Evolutionary conservation across 1,140 invertebrate species (phyloP), one percentile per base, ranked within the genome.

Genomic region (Maniola jurtina): DNA sequence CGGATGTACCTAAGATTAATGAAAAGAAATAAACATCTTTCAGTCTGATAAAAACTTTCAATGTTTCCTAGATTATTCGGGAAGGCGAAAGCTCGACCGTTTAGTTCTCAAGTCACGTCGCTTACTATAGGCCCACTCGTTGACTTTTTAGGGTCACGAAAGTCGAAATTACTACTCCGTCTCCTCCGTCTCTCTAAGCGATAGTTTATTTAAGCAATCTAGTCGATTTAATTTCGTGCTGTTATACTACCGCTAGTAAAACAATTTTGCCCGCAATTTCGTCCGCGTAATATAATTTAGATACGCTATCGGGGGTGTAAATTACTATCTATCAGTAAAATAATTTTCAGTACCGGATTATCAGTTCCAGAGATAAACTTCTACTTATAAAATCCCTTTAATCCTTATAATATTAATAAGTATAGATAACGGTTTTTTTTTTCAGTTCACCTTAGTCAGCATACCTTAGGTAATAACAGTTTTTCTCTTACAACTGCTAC

Each of bases 31-130:
- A 13, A 55, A 11, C 25, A 8, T 34, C 33, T 55, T 55, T 7
- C 3, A 52, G 52, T 55, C 34, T 13, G 52, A 33, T 55, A 55
- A 55, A 55, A 13, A 34, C 4, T 25, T 4, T 25, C 3, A 9
- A 55, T n/a, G 52, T 11, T 55, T 34, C 14, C 14, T 11, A 34
- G 34, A 55, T 8, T 55, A 55, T 34, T 9, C 0, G 10, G 1
- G 16, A 33, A 34, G 16, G 13, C 42, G 42, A 45, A 25, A 25
- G 25, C 42, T 5, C 5, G 5, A 11, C 13, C 52, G 7, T 55
- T 55, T 52, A 55, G 52, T 55, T 55, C 10, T 34, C 52, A n/a
- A 11, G 52, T 55, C 52, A 55, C 52, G 52, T 55, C 14, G 48
- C 48, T 3, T n/a, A n/a, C n/a, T 55, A 10, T 55, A 34, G n/a